Conservation (phyloP, 2,888 invertebrate species). For the Luffia ferchaultella region DNA sequence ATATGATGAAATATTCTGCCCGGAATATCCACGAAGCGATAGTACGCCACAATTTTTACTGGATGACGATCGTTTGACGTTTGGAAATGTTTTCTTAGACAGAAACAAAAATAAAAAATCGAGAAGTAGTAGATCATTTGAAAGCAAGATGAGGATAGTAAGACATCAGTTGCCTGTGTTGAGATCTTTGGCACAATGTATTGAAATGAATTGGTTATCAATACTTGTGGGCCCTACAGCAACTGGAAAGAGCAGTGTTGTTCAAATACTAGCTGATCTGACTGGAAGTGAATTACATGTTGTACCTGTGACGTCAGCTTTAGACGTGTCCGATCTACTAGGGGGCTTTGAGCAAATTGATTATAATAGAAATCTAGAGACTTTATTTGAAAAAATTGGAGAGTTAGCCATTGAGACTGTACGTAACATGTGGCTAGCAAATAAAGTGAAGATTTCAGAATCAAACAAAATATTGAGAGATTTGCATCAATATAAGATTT, state of each 20-base stretch:
- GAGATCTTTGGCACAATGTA: slow-evolving; percentile 84
- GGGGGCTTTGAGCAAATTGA: slow-evolving; percentile 98
- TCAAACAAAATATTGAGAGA: slow-evolving; percentile 33
- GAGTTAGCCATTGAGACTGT: slow-evolving; percentile 56
- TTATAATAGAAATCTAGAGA: slow-evolving; percentile 77
- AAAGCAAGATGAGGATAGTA: slow-evolving; percentile 50
- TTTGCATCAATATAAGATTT: slow-evolving; percentile 32
- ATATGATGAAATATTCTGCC: slow-evolving; percentile 56
- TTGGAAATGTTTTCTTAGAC: slow-evolving; percentile 70
- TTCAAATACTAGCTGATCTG: slow-evolving; percentile 79
- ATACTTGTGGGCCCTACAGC: slow-evolving; percentile 84
- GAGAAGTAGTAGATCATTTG: slow-evolving; percentile 34
- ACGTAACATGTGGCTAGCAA: slow-evolving; percentile 44
- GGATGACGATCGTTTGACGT: slow-evolving; percentile 61
- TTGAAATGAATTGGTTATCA: slow-evolving; percentile 92
- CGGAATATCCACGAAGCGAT: slow-evolving; percentile 53
- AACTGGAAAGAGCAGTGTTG: slow-evolving; percentile 81
- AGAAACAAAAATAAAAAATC: slow-evolving; percentile 45
- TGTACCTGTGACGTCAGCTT: slow-evolving; percentile 86
- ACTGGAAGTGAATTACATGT: slow-evolving; percentile 77
- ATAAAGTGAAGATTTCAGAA: slow-evolving; percentile 25
- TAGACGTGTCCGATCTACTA: slow-evolving; percentile 93
- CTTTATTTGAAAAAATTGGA: slow-evolving; percentile 67
- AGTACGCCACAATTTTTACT: slow-evolving; percentile 66
- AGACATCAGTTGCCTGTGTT: slow-evolving; percentile 71